phyloP scores from a whole-genome alignment of 2,888 invertebrate species.

The Ichneumoninae sp. region DNA sequence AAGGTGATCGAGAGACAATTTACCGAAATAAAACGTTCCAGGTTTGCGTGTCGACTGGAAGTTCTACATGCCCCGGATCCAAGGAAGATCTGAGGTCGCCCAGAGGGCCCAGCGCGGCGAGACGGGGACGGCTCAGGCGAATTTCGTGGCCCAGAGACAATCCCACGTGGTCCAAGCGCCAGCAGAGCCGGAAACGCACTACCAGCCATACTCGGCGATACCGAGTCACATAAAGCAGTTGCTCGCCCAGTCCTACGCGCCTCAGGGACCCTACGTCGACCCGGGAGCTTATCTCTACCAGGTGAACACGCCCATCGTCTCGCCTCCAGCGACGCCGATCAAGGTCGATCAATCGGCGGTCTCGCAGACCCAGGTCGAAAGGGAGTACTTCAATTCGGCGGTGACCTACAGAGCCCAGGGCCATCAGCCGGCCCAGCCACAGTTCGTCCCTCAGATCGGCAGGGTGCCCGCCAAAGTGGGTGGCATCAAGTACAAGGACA shows the following conservation, averaged over 20 bases:
- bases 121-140: conserved; percentile 23
- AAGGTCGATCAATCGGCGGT: conserved; percentile 20
- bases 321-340: conserved; percentile 3
- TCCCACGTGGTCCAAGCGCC: conserved; percentile 49
- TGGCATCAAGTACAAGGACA: conserved; percentile 74
- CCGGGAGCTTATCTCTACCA: conserved; percentile 77
- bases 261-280: conserved; percentile 78
- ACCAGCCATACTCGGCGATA: conserved; percentile 76
- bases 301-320: conserved; percentile 36
- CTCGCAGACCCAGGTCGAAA: conserved; percentile 42
- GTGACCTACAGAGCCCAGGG: conserved; percentile 40
- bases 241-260: conserved; percentile 74
- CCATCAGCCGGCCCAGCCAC: conserved; percentile 22
- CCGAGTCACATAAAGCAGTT: conserved; percentile 78
- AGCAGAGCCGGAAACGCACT: conserved; percentile 64
- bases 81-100: conserved; percentile 72
- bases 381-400: conserved; percentile 46
- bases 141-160: conserved; percentile 48
- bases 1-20: neutral
- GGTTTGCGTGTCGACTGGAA: conserved; percentile 79
- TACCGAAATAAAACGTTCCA: conserved; percentile 51
- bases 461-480: conserved; percentile 60
- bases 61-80: conserved; percentile 71
- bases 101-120: conserved; percentile 72
- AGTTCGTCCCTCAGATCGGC: conserved; percentile 18